These are phyloP conservation scores for Capitella teleta DNA, from an alignment of 1,140 invertebrate genomes.

Conservation along the genomic window DNA sequence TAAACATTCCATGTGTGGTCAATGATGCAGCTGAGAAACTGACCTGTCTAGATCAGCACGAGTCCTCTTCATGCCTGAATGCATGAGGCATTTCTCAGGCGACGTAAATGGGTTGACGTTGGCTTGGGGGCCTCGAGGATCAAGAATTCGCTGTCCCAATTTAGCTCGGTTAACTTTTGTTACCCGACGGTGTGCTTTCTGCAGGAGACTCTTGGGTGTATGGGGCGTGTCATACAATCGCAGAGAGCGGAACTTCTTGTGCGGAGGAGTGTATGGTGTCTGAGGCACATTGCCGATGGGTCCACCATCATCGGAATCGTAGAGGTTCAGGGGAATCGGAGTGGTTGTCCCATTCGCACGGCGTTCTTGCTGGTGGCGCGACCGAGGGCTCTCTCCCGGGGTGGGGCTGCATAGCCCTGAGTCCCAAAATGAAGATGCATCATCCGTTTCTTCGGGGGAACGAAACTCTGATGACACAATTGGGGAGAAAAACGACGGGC, in stretches of 20 bases:
- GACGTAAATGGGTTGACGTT: constrained; percentile 6
- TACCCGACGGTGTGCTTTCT: constrained; percentile 55
- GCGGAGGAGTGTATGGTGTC: constrained; percentile 51
- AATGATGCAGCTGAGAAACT: too few relatives aligned
- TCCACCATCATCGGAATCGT: not conserved
- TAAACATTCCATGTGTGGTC: too few relatives aligned
- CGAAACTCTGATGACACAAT: too few relatives aligned
- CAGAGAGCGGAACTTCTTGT: constrained; percentile 66
- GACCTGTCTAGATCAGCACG: not conserved
- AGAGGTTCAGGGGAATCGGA: not conserved
- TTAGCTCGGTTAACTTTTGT: constrained; percentile 46
- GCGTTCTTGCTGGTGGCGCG: not conserved
- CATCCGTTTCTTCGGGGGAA: not conserved
- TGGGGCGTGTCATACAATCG: constrained; percentile 71
- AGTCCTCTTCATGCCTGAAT: constrained; percentile 2
- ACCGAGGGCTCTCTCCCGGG: not conserved
- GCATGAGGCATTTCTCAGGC: too few relatives aligned
- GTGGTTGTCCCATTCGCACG: not conserved
- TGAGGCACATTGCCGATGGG: not conserved
- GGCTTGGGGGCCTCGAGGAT: constrained; percentile 9
- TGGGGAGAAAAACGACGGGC: not conserved
- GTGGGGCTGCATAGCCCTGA: constrained; percentile 2
- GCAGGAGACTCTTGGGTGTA: constrained; percentile 72
- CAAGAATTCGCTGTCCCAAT: constrained; percentile 33
- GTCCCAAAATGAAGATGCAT: not conserved